Conservation (phyloP, 2,888 invertebrate species). For the Limnephilus lunatus region DNA sequence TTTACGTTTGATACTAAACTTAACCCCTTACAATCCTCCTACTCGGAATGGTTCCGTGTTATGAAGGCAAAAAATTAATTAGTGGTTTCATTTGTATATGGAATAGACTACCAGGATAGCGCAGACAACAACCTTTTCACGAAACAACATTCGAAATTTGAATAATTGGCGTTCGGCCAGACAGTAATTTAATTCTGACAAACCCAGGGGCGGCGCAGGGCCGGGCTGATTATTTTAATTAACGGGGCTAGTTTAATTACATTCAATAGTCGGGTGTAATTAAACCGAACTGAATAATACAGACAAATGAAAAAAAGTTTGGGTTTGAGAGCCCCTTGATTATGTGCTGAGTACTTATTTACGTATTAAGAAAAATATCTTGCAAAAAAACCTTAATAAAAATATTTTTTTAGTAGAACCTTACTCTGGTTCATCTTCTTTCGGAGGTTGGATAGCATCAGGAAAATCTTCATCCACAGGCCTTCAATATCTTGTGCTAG, state of each 20-base stretch:
- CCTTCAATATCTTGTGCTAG: too few relatives aligned
- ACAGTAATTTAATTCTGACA: conserved; percentile 53
- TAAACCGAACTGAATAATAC: conserved; percentile 22
- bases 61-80: background rate
- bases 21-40: background rate
- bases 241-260: conserved; percentile 43
- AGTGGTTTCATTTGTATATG: conserved; percentile 32
- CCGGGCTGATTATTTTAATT: conserved; percentile 48
- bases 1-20: background rate
- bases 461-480: too few relatives aligned
- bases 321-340: background rate
- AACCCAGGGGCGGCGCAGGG: conserved; percentile 49
- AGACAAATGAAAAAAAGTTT: background rate
- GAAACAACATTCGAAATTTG: conserved; percentile 58
- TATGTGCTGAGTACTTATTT: background rate
- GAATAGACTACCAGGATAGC: conserved; percentile 23
- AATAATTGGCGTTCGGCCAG: conserved; percentile 60
- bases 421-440: too few relatives aligned
- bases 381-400: background rate
- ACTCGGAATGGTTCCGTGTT: background rate
- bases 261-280: conserved; percentile 34
- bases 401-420: too few relatives aligned
- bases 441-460: too few relatives aligned
- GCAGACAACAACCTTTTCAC: conserved; percentile 46
- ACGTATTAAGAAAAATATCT: background rate